A percentile compares a stretch with the other conserved stretches of the same genome.
phyloP scores from a whole-genome alignment of 2,113 vertebrate genomes.

The Centrocercus urophasianus region DNA sequence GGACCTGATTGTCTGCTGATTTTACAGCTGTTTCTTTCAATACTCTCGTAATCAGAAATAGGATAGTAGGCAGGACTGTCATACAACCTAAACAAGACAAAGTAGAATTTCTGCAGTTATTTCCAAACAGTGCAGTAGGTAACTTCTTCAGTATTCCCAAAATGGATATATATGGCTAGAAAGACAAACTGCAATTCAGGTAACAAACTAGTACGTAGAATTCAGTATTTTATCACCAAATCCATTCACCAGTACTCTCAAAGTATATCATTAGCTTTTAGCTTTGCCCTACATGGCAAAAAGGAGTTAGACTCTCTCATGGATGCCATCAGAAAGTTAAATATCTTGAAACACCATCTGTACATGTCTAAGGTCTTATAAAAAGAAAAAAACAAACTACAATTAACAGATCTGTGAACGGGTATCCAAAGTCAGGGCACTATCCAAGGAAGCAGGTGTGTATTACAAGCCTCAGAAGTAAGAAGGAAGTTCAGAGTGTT shows the following conservation, averaged over 20 bases:
- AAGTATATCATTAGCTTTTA: not conserved
- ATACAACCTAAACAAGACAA: conserved; percentile 86
- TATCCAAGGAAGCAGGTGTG: not conserved
- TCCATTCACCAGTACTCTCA: not conserved
- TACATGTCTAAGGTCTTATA: not conserved
- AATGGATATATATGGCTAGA: not conserved
- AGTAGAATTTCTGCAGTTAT: conserved; percentile 1
- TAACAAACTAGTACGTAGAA: not conserved
- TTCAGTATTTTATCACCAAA: not conserved
- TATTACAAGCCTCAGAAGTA: not conserved
- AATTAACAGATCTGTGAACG: not conserved
- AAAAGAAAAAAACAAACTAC: not conserved
- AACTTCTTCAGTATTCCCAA: not conserved
- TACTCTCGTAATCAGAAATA: conserved; percentile 95
- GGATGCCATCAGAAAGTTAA: not conserved
- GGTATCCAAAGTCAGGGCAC: not conserved
- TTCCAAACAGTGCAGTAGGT: not conserved
- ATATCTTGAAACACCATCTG: not conserved
- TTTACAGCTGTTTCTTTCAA: conserved; percentile 93
- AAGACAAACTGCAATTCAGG: not conserved
- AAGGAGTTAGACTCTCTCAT: too few species aligned
- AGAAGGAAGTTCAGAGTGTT: not conserved
- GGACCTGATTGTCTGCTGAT: conserved; percentile 85
- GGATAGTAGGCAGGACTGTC: conserved; percentile 93
- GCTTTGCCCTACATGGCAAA: not conserved